phyloP scores from a whole-genome alignment of 1,140 invertebrate species.

The Sinonovacula constricta region DNA sequence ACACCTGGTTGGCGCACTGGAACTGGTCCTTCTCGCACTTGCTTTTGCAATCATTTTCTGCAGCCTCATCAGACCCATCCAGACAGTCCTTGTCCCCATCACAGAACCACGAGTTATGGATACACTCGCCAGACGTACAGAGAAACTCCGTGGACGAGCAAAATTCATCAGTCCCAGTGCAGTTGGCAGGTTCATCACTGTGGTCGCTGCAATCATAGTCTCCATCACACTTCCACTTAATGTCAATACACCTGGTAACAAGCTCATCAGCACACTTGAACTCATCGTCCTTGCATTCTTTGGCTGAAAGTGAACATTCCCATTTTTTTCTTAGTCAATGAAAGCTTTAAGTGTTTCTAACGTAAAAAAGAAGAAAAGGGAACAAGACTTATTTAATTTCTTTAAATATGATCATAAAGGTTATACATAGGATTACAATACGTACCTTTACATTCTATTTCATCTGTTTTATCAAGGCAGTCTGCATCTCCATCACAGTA shows the following conservation, averaged over 20 bases:
- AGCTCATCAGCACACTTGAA: conserved; percentile 39
- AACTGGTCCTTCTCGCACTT: conserved; percentile 78
- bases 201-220: conserved; percentile 96
- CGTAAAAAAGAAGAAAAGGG: no score
- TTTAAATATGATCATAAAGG: no score
- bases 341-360: no score
- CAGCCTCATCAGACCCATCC: conserved; percentile 61
- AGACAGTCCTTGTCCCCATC: conserved; percentile 63
- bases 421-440: no score
- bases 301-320: conserved; percentile 16
- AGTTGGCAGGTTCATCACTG: conserved; percentile 78
- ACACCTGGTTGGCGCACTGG: conserved; percentile 82
- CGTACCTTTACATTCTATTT: conserved; percentile 77
- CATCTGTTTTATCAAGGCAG: conserved; percentile 97
- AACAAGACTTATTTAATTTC: no score
- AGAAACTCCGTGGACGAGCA: conserved; percentile 46
- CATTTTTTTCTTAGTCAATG: no score
- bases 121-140: conserved; percentile 56
- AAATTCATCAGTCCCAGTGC: background rate
- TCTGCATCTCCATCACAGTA: conserved; percentile 96
- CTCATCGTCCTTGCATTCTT: background rate
- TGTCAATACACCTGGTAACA: conserved; percentile 88
- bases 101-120: conserved; percentile 53
- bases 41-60: conserved; percentile 12
- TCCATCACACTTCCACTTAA: conserved; percentile 96